Conservation (phyloP, 2,888 invertebrate genomes). For the Octodonta nipae region DNA sequence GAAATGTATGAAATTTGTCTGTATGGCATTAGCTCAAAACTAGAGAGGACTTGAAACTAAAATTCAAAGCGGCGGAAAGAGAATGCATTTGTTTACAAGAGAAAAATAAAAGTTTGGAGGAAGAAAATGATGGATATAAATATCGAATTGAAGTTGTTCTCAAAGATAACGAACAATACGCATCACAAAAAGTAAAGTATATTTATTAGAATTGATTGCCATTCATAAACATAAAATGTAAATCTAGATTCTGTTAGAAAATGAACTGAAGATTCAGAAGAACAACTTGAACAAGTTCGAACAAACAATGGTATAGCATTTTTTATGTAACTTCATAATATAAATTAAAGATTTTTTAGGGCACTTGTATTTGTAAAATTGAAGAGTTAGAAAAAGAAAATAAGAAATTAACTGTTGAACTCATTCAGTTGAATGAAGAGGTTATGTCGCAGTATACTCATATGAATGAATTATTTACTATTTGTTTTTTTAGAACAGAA, state of each 20-base stretch:
- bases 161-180: constrained; percentile 8
- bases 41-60: constrained; percentile 11
- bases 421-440: constrained; percentile 16
- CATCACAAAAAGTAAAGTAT: constrained; percentile 10
- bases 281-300: constrained; percentile 9
- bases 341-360: too few relatives aligned
- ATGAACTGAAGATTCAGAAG: constrained; percentile 11
- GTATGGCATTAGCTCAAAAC: constrained; percentile 13
- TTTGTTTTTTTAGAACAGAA: constrained; percentile 17
- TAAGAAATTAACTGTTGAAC: constrained; percentile 13
- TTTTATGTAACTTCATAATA: too few relatives aligned
- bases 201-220: too few relatives aligned
- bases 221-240: constrained; percentile 6
- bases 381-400: constrained; percentile 13
- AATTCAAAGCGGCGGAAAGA: constrained; percentile 8
- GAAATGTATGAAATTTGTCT: too few relatives aligned
- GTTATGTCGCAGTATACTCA: too few relatives aligned
- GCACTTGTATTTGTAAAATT: constrained; percentile 8
- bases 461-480: constrained; percentile 2
- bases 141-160: constrained; percentile 7
- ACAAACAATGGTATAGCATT: constrained; percentile 14
- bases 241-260: constrained; percentile 11
- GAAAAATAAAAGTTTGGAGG: constrained; percentile 10
- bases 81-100: constrained; percentile 7
- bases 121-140: constrained; percentile 9